Evolutionary conservation across 2,888 invertebrate species (phyloP).

Genomic region (Aleiodes leptofemur): DNA sequence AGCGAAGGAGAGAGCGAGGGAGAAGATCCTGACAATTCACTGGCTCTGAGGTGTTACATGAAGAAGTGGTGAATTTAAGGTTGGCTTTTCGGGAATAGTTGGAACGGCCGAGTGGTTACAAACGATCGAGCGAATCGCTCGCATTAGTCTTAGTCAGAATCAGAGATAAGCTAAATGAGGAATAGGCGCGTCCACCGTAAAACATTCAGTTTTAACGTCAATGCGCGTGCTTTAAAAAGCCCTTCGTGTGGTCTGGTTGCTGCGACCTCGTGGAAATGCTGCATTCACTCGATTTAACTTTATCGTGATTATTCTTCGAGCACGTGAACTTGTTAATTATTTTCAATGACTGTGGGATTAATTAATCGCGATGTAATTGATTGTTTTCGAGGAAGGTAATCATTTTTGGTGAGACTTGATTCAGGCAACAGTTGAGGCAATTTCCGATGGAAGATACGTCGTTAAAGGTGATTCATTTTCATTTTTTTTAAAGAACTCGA

Average conservation of each 20-base stretch:
- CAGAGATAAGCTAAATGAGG: slow-evolving; percentile 71
- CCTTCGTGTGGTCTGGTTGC: not conserved
- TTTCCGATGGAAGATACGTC: too few relatives aligned
- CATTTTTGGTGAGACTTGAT: too few relatives aligned
- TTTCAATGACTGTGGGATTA: too few relatives aligned
- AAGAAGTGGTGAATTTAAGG: not conserved
- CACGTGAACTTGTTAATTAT: too few relatives aligned
- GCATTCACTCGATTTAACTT: too few relatives aligned
- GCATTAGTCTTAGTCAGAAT: slow-evolving; percentile 72
- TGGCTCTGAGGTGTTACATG: not conserved
- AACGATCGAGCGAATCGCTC: slow-evolving; percentile 69
- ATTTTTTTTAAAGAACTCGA: too few relatives aligned
- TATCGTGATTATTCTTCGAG: too few relatives aligned
- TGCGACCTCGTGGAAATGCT: too few relatives aligned
- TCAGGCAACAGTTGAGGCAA: too few relatives aligned
- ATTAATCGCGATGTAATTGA: too few relatives aligned
- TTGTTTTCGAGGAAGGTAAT: too few relatives aligned
- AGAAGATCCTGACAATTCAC: slow-evolving; percentile 36
- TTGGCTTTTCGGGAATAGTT: slow-evolving; percentile 13
- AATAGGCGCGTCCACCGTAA: slow-evolving; percentile 52
- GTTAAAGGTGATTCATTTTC: too few relatives aligned
- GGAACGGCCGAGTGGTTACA: slow-evolving; percentile 62
- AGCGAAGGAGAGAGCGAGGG: slow-evolving; percentile 60
- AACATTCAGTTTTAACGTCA: slow-evolving; percentile 1
- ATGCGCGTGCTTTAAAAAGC: slow-evolving; percentile 3